Evolutionary conservation across 2,797 vertebrate species (phyloP).

Genomic region (Rallus crepitans): DNA sequence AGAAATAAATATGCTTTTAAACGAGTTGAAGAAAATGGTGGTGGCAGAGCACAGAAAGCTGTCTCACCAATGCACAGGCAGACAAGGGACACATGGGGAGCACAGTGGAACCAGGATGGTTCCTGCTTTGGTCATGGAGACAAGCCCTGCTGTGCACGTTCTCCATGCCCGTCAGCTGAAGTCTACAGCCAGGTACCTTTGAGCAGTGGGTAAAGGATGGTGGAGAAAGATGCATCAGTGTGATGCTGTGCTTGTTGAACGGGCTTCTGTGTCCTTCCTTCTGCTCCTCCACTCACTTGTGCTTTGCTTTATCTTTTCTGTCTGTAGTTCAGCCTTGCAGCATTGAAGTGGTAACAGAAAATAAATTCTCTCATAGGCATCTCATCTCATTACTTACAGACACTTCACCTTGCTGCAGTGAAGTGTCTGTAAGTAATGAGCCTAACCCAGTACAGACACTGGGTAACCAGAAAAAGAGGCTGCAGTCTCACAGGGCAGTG

Average conservation of each 20-base stretch:
- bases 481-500: fast-evolving
- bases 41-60: neutral
- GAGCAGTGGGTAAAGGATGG: neutral
- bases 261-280: neutral
- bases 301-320: neutral
- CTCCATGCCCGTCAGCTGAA: neutral
- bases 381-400: neutral
- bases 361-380: neutral
- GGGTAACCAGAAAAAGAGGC: neutral
- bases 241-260: neutral
- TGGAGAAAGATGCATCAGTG: fast-evolving
- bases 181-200: neutral
- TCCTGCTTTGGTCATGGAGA: neutral
- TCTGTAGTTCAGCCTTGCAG: neutral
- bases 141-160: fast-evolving
- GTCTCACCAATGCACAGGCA: neutral
- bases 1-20: conserved; percentile 58
- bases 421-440: no score
- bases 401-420: neutral
- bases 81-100: neutral
- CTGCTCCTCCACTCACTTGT: fast-evolving
- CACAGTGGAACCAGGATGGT: neutral
- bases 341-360: neutral
- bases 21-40: neutral
- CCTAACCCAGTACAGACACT: neutral